phyloP scores from a whole-genome alignment of 1,140 invertebrate species.

The Conopomorpha cramerella region DNA sequence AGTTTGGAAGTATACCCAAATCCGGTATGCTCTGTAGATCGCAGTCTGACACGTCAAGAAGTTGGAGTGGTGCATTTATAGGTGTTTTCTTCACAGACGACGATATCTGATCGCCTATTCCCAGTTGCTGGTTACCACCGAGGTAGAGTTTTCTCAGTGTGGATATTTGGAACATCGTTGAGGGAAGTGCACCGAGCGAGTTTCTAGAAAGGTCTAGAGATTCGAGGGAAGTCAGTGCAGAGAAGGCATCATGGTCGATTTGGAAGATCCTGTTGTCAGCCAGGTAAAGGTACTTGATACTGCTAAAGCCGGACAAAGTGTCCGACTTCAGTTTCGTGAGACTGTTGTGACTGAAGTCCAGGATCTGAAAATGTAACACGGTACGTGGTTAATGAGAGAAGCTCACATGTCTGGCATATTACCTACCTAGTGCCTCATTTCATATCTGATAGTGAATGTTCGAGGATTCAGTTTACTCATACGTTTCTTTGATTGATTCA shows the following conservation, averaged over 20 bases:
- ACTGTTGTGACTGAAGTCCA: slow-evolving; percentile 67
- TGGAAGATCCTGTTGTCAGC: slow-evolving; percentile 65
- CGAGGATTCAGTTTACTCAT: not conserved
- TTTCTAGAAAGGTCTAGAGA: slow-evolving; percentile 64
- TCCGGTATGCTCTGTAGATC: slow-evolving; percentile 55
- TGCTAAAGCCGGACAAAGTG: slow-evolving; percentile 60
- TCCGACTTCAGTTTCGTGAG: slow-evolving; percentile 60
- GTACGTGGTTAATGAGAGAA: slow-evolving; percentile 1
- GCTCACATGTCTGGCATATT: too few species aligned
- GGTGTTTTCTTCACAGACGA: slow-evolving; percentile 45
- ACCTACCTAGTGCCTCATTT: too few species aligned
- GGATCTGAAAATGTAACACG: slow-evolving; percentile 52
- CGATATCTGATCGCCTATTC: slow-evolving; percentile 38
- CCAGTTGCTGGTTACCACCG: slow-evolving; percentile 54
- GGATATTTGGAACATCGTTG: slow-evolving; percentile 61
- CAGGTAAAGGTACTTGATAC: slow-evolving; percentile 63
- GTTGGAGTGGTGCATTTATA: slow-evolving; percentile 58
- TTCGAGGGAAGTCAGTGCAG: slow-evolving; percentile 52
- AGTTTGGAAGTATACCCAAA: slow-evolving; percentile 55
- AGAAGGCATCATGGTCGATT: slow-evolving; percentile 62
- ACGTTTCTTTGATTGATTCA: not conserved
- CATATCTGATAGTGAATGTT: slow-evolving; percentile 1
- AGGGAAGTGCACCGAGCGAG: slow-evolving; percentile 59
- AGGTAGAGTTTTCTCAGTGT: slow-evolving; percentile 63
- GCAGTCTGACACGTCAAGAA: slow-evolving; percentile 62